phyloP scores from a whole-genome alignment of 92 coral and sea anemone species.

The Montipora capitata region DNA sequence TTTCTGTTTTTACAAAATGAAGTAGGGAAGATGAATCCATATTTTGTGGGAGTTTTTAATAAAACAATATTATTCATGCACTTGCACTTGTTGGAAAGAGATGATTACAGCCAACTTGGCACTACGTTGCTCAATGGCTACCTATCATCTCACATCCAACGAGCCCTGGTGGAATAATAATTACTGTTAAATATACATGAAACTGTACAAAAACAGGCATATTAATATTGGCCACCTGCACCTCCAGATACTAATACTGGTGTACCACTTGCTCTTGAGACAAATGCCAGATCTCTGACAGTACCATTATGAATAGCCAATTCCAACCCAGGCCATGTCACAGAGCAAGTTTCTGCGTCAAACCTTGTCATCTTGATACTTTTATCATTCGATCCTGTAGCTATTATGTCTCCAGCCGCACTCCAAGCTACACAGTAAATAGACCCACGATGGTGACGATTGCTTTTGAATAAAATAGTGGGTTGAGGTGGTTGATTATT shows the following conservation, averaged over 20 bases:
- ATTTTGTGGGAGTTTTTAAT: no score
- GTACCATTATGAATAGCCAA: constrained; percentile 91
- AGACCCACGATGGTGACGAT: constrained; percentile 95
- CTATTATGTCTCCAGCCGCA: constrained; percentile 85
- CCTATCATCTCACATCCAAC: no score
- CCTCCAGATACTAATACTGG: constrained; percentile 98
- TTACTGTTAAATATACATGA: no score
- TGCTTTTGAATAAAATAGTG: constrained; percentile 89
- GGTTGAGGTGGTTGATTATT: constrained; percentile 83
- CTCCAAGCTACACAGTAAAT: constrained; percentile 98
- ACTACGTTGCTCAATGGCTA: no score
- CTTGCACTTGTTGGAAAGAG: no score
- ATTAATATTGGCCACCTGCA: constrained; percentile 76
- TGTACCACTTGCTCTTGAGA: constrained; percentile 85
- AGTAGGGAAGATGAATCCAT: no score
- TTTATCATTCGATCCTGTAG: constrained; percentile 99
- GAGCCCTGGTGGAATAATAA: no score
- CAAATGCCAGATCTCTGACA: constrained; percentile 94
- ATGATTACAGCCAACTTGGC: no score
- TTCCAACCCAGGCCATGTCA: constrained; percentile 87
- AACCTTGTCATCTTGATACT: constrained; percentile 89
- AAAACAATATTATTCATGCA: no score
- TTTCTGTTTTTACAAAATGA: no score
- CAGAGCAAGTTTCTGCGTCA: constrained; percentile 88
- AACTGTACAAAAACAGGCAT: no score